Conservation (phyloP, 2,888 invertebrate species). For the Vanessa cardui region DNA sequence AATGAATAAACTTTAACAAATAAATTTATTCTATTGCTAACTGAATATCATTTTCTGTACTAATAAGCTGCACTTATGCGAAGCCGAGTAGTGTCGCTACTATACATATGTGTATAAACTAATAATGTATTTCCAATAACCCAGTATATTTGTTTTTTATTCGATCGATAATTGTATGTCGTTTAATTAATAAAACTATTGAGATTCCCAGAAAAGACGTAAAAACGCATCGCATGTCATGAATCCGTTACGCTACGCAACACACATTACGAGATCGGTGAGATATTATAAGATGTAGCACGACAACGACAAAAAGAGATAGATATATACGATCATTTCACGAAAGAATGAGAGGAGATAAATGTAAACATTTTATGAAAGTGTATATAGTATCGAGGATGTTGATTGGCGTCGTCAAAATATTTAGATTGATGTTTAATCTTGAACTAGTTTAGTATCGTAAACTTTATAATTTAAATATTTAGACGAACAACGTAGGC, state of each 20-base stretch:
- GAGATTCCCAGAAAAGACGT: constrained; percentile 9
- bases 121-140: too few species aligned
- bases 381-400: constrained; percentile 35
- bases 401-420: constrained; percentile 32
- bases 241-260: constrained; percentile 23
- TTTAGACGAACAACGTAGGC: not conserved
- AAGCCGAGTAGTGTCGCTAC: too few species aligned
- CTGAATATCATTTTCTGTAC: too few species aligned
- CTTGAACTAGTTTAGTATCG: constrained; percentile 7
- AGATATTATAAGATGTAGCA: constrained; percentile 9
- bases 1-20: too few species aligned
- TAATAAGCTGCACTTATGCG: too few species aligned
- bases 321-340: not conserved
- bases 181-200: constrained; percentile 11
- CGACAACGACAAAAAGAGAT: constrained; percentile 17
- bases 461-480: constrained; percentile 6
- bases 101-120: too few species aligned
- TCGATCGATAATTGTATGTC: not conserved
- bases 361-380: constrained; percentile 39
- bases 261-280: constrained; percentile 13
- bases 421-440: constrained; percentile 37
- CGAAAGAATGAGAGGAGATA: constrained; percentile 17
- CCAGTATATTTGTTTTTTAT: too few species aligned
- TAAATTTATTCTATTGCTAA: too few species aligned
- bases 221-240: constrained; percentile 22